phyloP scores from a whole-genome alignment of 1,140 invertebrate genomes.

The Contarinia nasturtii region DNA sequence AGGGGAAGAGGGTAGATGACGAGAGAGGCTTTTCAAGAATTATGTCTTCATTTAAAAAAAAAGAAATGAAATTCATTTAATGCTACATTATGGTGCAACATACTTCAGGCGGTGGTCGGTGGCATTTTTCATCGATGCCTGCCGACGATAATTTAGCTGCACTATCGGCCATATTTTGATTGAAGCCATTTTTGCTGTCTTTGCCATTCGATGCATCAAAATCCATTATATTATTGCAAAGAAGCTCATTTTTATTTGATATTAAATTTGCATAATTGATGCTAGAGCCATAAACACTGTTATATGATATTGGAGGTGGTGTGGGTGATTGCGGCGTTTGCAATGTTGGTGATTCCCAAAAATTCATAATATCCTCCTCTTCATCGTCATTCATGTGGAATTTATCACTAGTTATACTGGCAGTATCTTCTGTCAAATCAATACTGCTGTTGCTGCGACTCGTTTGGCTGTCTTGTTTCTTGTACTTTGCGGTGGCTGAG shows the following conservation, averaged over 20 bases:
- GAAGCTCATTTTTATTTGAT: slow-evolving; percentile 1
- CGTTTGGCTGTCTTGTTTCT: background rate
- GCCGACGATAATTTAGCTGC: too few species aligned
- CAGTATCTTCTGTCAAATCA: background rate
- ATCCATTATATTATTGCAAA: slow-evolving; percentile 4
- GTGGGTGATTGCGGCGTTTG: background rate
- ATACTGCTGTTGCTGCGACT: background rate
- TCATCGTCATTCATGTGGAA: slow-evolving; percentile 3
- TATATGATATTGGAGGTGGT: background rate
- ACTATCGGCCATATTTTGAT: too few species aligned
- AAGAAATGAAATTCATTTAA: too few species aligned
- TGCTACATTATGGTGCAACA: too few species aligned
- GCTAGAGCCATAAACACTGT: slow-evolving; percentile 2
- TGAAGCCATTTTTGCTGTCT: too few species aligned
- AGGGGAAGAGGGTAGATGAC: too few species aligned
- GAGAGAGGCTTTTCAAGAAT: too few species aligned
- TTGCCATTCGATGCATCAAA: background rate
- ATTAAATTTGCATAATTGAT: slow-evolving; percentile 3
- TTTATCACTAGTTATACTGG: background rate
- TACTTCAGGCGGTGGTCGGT: too few species aligned
- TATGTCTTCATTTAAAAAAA: too few species aligned
- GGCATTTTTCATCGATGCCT: too few species aligned
- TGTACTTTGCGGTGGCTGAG: background rate
- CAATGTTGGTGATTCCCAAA: background rate
- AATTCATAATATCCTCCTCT: background rate